These are phyloP conservation scores for Apogon hyalosoma DNA, from an alignment of 2,797 vertebrate genomes.

Conservation along the genomic window DNA sequence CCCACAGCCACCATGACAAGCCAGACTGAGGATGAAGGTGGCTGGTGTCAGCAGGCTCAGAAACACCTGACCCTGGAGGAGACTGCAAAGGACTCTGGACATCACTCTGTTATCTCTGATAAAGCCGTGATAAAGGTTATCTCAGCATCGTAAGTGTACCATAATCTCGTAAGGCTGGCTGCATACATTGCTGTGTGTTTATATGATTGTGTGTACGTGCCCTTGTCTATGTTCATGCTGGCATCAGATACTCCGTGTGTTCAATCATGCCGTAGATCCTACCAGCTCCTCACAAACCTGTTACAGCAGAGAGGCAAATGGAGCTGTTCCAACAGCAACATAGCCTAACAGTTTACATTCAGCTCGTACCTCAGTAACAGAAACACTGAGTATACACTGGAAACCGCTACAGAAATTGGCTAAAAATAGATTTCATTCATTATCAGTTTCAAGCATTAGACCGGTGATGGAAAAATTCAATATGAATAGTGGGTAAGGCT, in stretches of 20 bases:
- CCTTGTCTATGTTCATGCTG: constrained; percentile 35
- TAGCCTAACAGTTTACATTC: constrained; percentile 50
- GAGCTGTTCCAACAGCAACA: constrained; percentile 62
- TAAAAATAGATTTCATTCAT: background rate
- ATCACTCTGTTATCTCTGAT: constrained; percentile 42
- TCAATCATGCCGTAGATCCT: constrained; percentile 42
- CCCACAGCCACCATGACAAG: constrained; percentile 36
- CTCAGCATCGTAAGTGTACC: constrained; percentile 40
- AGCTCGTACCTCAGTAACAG: constrained; percentile 25
- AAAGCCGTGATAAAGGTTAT: constrained; percentile 54
- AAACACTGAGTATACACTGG: constrained; percentile 2
- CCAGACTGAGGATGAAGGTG: constrained; percentile 45
- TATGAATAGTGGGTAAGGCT: too few species aligned
- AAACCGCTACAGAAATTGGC: background rate
- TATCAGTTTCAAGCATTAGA: too few species aligned
- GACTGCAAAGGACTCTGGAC: constrained; percentile 45
- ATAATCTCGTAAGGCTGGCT: constrained; percentile 41
- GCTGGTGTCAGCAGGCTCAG: constrained; percentile 44
- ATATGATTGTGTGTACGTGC: constrained; percentile 14
- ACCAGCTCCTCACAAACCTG: constrained; percentile 51
- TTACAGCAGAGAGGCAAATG: constrained; percentile 52
- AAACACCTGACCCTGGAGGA: constrained; percentile 58
- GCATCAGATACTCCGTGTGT: constrained; percentile 51
- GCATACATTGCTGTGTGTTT: constrained; percentile 36
- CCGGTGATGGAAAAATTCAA: too few species aligned